Percentiles rank a stretch among this genome's conserved stretches.
Conservation (phyloP, 2,113 vertebrate species). For the Pitta sordida region DNA sequence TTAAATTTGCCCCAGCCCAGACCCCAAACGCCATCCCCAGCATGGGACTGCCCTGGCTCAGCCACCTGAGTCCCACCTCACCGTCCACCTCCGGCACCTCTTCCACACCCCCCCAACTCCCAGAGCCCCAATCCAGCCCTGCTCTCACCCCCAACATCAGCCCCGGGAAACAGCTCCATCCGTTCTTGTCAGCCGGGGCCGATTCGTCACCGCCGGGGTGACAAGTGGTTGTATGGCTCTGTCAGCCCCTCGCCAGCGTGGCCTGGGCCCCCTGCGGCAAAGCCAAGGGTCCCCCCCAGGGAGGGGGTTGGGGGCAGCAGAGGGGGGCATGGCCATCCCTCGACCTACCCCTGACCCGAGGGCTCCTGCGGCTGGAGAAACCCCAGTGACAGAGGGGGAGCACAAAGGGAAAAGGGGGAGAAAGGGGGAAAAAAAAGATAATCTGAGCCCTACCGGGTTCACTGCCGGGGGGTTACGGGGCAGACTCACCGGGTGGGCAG, state of each 20-base stretch:
- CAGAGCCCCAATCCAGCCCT: background rate
- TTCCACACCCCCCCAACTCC: background rate
- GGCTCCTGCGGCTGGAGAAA: background rate
- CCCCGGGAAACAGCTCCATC: background rate
- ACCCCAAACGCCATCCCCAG: background rate
- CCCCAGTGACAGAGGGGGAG: background rate
- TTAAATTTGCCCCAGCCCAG: background rate
- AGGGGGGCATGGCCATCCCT: background rate
- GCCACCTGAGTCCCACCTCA: background rate
- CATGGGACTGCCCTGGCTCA: background rate
- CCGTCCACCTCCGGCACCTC: background rate
- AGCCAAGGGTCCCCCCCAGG: background rate
- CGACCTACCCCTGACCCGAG: conserved; percentile 44
- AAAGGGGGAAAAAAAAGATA: accelerated
- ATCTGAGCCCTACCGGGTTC: background rate
- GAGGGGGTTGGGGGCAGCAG: background rate
- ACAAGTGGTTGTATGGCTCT: conserved; percentile 41
- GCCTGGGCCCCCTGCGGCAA: conserved; percentile 11
- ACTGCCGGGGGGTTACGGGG: accelerated
- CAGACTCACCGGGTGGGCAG: background rate
- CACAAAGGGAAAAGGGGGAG: accelerated
- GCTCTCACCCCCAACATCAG: background rate
- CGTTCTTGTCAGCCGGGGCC: conserved; percentile 22
- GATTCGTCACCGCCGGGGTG: conserved; percentile 36
- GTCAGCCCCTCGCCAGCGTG: background rate